phyloP scores from a whole-genome alignment of 2,888 invertebrate species.

The Formica aserva region DNA sequence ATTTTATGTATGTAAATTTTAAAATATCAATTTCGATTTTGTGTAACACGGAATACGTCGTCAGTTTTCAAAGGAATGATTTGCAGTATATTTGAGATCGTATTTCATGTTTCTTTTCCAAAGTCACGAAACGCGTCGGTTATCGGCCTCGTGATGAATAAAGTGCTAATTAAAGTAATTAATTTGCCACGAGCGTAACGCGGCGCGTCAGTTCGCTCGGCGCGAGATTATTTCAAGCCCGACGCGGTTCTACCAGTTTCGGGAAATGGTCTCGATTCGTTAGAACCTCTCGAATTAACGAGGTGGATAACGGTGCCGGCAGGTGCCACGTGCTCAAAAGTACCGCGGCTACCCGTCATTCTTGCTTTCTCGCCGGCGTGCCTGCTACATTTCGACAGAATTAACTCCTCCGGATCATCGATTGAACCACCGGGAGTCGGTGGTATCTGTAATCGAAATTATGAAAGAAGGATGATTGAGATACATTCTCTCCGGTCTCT shows the following conservation, averaged over 20 bases:
- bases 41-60: not conserved
- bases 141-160: not conserved
- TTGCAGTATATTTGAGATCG: not conserved
- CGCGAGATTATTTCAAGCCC: slow-evolving; percentile 13
- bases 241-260: slow-evolving; percentile 54
- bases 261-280: slow-evolving; percentile 74
- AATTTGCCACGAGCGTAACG: slow-evolving; percentile 14
- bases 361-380: slow-evolving; percentile 63
- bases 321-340: slow-evolving; percentile 76
- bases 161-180: slow-evolving; percentile 46
- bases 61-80: not conserved
- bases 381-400: slow-evolving; percentile 50
- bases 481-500: not conserved
- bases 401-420: slow-evolving; percentile 19
- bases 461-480: not conserved
- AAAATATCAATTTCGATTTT: not conserved
- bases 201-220: not conserved
- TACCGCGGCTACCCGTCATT: slow-evolving; percentile 56
- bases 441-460: not conserved
- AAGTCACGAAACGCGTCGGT: slow-evolving; percentile 11
- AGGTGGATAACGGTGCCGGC: slow-evolving; percentile 81
- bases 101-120: not conserved
- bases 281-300: slow-evolving; percentile 77
- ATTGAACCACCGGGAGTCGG: not conserved
- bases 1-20: not conserved